These are phyloP conservation scores for Micoletzkya japonica DNA, from an alignment of 2,888 invertebrate genomes.

Conservation along the genomic window DNA sequence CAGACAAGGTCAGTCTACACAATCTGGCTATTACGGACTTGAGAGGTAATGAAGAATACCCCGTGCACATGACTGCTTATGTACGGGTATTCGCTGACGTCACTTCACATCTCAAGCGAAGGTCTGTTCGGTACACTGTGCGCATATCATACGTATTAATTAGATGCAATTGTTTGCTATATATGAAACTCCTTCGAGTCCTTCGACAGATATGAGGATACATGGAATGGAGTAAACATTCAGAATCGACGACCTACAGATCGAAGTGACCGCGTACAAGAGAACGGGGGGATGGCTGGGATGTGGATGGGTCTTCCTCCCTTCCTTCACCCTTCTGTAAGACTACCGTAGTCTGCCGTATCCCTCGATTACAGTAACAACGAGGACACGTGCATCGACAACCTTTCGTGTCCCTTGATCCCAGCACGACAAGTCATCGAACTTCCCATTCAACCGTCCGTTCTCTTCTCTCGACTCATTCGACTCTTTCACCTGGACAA, in stretches of 20 bases:
- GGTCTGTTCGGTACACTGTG: conserved; percentile 34
- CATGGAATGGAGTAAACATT: too few relatives aligned
- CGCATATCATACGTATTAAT: neutral
- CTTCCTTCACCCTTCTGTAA: conserved; percentile 56
- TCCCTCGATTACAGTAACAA: conserved; percentile 35
- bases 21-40: conserved; percentile 56
- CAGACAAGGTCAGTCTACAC: conserved; percentile 37
- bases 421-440: conserved; percentile 56
- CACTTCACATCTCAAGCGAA: conserved; percentile 46
- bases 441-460: conserved; percentile 47
- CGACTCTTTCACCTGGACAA: conserved; percentile 50
- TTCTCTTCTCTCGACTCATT: conserved; percentile 50
- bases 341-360: neutral
- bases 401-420: conserved; percentile 47
- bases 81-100: conserved; percentile 57
- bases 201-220: too few relatives aligned
- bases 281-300: conserved; percentile 56
- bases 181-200: too few relatives aligned
- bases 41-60: conserved; percentile 55
- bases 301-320: conserved; percentile 59
- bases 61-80: conserved; percentile 47
- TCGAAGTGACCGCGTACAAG: conserved; percentile 56
- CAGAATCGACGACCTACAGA: conserved; percentile 55
- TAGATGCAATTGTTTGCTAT: too few relatives aligned
- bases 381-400: conserved; percentile 47